Evolutionary conservation across 1,140 invertebrate species (phyloP).

Genomic region (Tribolium castaneum): DNA sequence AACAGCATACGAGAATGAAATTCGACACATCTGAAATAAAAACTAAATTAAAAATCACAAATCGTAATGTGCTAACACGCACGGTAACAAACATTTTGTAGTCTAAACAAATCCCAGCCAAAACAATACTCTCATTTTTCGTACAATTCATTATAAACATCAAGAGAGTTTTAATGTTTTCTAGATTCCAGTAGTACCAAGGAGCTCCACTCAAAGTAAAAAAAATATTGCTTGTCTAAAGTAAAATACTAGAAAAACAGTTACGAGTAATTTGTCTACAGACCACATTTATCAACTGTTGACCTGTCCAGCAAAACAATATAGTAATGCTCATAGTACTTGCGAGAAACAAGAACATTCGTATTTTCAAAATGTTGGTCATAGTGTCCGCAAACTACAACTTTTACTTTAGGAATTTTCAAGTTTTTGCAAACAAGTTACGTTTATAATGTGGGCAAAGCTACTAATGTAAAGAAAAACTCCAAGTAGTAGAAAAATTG

Average conservation of each 20-base stretch:
- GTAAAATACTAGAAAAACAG: background rate
- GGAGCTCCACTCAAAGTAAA: background rate
- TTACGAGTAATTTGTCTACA: too few species aligned
- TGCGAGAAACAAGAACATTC: too few species aligned
- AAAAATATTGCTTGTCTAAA: background rate
- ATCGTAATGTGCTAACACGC: background rate
- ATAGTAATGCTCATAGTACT: background rate
- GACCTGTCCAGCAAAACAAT: background rate
- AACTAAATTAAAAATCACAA: too few species aligned
- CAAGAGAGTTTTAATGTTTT: background rate
- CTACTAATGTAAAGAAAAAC: too few species aligned
- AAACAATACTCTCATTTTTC: background rate
- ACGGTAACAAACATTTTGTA: background rate
- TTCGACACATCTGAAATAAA: too few species aligned
- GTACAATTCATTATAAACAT: background rate
- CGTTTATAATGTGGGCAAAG: too few species aligned
- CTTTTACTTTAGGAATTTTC: too few species aligned
- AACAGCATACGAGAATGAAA: too few species aligned
- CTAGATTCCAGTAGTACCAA: background rate
- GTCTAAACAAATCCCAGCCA: background rate
- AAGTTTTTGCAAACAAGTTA: too few species aligned
- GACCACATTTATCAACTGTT: background rate
- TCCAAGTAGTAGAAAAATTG: too few species aligned
- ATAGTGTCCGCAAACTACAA: too few species aligned
- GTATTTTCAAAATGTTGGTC: too few species aligned